phyloP scores from a whole-genome alignment of 2,888 invertebrate genomes.

The Diploptera punctata region DNA sequence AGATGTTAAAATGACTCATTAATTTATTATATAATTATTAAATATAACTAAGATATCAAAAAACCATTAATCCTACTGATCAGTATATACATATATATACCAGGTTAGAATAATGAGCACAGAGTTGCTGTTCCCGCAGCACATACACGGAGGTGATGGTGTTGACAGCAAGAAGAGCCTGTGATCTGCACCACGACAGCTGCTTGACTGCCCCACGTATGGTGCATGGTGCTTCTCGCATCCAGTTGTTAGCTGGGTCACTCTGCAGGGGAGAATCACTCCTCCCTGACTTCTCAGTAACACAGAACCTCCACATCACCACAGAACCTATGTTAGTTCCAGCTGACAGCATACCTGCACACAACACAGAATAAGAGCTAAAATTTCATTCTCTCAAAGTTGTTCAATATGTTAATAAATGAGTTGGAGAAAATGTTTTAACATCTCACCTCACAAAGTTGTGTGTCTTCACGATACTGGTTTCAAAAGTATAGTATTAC shows the following conservation, averaged over 20 bases:
- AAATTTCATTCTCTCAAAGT: too few relatives aligned
- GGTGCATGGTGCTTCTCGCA: conserved; percentile 70
- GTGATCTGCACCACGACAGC: conserved; percentile 78
- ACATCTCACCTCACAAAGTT: too few relatives aligned
- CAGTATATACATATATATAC: too few relatives aligned
- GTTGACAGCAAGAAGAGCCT: conserved; percentile 79
- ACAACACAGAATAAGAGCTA: too few relatives aligned
- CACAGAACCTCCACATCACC: conserved; percentile 74
- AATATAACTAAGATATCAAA: too few relatives aligned
- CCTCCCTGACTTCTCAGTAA: not conserved
- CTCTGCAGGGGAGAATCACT: not conserved
- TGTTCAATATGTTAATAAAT: too few relatives aligned
- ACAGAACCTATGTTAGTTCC: conserved; percentile 91
- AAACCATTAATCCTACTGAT: too few relatives aligned
- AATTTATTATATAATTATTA: too few relatives aligned
- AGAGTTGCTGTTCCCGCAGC: conserved; percentile 84
- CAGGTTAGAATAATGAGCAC: conserved; percentile 77
- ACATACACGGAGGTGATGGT: conserved; percentile 87
- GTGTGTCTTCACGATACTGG: too few relatives aligned
- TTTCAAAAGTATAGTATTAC: too few relatives aligned
- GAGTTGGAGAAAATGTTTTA: too few relatives aligned
- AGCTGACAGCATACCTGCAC: conserved; percentile 80
- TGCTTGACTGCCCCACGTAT: conserved; percentile 47
- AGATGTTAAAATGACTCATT: too few relatives aligned
- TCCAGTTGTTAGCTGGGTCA: conserved; percentile 82